Evolutionary conservation across 2,888 invertebrate species (phyloP).

Genomic region (Octonoba sinensis): DNA sequence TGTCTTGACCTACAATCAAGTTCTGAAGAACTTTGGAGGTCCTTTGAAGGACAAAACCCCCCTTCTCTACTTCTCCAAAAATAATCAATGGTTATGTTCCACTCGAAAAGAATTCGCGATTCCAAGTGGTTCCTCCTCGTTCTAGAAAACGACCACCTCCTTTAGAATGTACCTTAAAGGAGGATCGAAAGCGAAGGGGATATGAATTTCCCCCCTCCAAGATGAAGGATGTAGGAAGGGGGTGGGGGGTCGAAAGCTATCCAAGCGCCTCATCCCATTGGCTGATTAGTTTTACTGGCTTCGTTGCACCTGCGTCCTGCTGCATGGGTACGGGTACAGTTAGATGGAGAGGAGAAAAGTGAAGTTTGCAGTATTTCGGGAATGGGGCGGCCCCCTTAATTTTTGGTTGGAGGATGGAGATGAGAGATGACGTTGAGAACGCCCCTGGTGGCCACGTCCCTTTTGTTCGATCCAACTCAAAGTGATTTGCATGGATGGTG

Average conservation of each 20-base stretch:
- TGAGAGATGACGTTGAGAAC: constrained; percentile 47
- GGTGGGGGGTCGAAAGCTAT: constrained; percentile 24
- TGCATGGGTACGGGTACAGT: constrained; percentile 51
- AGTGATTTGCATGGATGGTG: neutral
- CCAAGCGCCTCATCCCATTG: constrained; percentile 40
- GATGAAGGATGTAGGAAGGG: constrained; percentile 38
- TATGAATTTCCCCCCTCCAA: constrained; percentile 7
- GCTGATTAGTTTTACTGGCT: constrained; percentile 56
- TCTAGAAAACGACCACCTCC: constrained; percentile 14
- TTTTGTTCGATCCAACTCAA: constrained; percentile 46
- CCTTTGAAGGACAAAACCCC: constrained; percentile 36
- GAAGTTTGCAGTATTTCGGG: constrained; percentile 25
- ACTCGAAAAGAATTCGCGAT: constrained; percentile 37
- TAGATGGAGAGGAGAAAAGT: constrained; percentile 42
- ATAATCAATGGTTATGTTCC: constrained; percentile 52
- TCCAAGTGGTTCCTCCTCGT: constrained; percentile 14
- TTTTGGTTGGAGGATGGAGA: constrained; percentile 60
- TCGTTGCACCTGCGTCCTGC: constrained; percentile 55
- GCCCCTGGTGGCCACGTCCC: constrained; percentile 33
- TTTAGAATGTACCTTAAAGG: constrained; percentile 1
- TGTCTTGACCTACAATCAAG: no score
- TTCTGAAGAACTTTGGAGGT: constrained; percentile 13
- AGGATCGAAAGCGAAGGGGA: neutral
- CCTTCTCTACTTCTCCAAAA: constrained; percentile 21
- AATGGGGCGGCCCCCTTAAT: constrained; percentile 50